Conservation (phyloP, 2,888 invertebrate genomes). For the Drosophila austrosaltans region DNA sequence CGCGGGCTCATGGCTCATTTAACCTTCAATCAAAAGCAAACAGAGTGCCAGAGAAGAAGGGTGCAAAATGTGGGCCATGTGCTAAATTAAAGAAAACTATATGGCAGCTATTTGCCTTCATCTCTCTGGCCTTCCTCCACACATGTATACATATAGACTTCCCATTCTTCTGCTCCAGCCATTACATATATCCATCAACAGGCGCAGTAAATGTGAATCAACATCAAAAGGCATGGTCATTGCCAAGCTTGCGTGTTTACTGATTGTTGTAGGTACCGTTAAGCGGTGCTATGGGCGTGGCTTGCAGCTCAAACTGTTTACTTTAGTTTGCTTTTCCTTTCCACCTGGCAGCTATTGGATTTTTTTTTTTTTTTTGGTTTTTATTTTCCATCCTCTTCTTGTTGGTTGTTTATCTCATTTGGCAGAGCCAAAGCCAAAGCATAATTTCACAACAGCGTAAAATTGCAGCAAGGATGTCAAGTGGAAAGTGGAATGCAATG, state of each 20-base stretch:
- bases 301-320: conserved; percentile 55
- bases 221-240: conserved; percentile 62
- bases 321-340: conserved; percentile 52
- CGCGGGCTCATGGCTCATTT: conserved; percentile 65
- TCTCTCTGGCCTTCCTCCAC: background rate
- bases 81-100: conserved; percentile 54
- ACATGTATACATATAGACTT: background rate
- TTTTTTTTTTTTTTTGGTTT: background rate
- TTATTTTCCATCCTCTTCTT: background rate
- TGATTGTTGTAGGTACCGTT: conserved; percentile 44
- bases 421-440: conserved; percentile 50
- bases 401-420: conserved; percentile 53
- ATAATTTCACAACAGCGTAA: conserved; percentile 73
- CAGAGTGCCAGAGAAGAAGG: conserved; percentile 21
- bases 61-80: conserved; percentile 42
- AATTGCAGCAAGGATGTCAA: conserved; percentile 74
- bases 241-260: conserved; percentile 52
- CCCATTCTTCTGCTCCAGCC: background rate
- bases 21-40: conserved; percentile 78
- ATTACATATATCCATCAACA: conserved; percentile 22
- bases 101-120: conserved; percentile 13
- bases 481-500: conserved; percentile 67
- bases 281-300: conserved; percentile 25
- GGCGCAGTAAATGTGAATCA: conserved; percentile 12
- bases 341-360: conserved; percentile 36